Evolutionary conservation across 2,888 invertebrate genomes (phyloP), one percentile per base, ranked within the genome.

Genomic region (Trichopoda pennipes): DNA sequence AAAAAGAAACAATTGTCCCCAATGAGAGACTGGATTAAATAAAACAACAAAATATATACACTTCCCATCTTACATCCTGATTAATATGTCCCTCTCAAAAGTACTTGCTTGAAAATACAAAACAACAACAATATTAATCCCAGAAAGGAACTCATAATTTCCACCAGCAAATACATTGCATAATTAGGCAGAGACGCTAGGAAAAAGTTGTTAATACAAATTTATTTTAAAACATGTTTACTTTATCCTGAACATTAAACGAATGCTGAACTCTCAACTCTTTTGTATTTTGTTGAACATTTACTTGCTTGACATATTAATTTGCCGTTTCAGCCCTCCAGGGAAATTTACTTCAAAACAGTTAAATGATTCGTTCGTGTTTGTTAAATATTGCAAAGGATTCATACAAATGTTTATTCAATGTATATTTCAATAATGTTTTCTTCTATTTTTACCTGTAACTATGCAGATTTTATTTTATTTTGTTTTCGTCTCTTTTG

Each of bases 291-390:
- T 53, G 12, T 61, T 60, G 51, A 14, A 16, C 19, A 60, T 61
- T 42, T 44, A 47, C 23, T 85, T 80, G 85, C 84, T 85, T 86
- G 85, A 86, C 85, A 85, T 85, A 85, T 86, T 86, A 86, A 86
- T 86, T 86, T 85, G 81, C 77, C 61, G 76, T 83, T 72, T 80
- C 16, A 55, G 61, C 60, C 85, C 85, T 81, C 85, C 69, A 82
- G 85, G 85, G 85, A 85, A 85, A 86, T 86, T 83, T 85, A 72
- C 53, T 72, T 58, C 61, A 72, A 70, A 58, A 23, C 63, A 42
- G 44, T 51, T 55, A n/a, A 56, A 49, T 66, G 42, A 32, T 38
- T 79, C 8, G 42, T 38, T 79, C 8, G 53, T 79, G 42, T 61
- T 60, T 55, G 17, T 42, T 53, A 60, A 78, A 63, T 56, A 23